These are phyloP conservation scores for Actinemys pallida DNA, from an alignment of 2,113 vertebrate genomes.

Conservation along the genomic window DNA sequence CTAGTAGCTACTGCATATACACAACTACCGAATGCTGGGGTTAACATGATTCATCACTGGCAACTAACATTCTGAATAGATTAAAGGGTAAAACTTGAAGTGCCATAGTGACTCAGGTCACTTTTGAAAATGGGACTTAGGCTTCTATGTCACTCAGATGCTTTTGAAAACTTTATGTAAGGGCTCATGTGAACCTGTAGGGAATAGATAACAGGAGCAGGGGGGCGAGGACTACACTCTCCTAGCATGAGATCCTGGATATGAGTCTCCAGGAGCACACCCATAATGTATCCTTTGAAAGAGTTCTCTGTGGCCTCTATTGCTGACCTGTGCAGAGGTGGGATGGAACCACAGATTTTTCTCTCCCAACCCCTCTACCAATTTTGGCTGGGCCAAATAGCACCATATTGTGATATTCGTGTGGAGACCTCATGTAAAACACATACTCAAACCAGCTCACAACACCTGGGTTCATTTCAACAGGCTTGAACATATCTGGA, in stretches of 20 bases:
- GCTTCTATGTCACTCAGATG: too few relatives aligned
- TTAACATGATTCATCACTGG: background rate
- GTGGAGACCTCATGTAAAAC: background rate
- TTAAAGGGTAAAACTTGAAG: background rate
- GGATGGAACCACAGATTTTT: background rate
- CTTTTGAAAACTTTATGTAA: background rate
- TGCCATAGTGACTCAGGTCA: too few relatives aligned
- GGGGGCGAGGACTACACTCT: background rate
- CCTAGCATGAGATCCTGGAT: background rate
- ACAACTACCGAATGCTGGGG: fast-evolving
- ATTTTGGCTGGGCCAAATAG: background rate
- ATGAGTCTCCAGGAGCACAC: background rate
- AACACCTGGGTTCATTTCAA: background rate
- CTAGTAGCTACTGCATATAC: background rate
- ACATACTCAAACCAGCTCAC: background rate
- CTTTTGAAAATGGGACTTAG: background rate
- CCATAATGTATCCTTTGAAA: slow-evolving; percentile 8
- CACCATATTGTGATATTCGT: background rate
- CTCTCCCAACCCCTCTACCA: background rate
- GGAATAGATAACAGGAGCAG: background rate
- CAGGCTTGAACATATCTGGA: fast-evolving
- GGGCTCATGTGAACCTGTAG: background rate
- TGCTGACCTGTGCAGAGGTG: background rate
- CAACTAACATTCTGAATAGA: background rate
- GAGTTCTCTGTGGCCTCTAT: background rate